Conservation (phyloP, 2,888 invertebrate genomes). For the Zaprionus bogoriensis region DNA sequence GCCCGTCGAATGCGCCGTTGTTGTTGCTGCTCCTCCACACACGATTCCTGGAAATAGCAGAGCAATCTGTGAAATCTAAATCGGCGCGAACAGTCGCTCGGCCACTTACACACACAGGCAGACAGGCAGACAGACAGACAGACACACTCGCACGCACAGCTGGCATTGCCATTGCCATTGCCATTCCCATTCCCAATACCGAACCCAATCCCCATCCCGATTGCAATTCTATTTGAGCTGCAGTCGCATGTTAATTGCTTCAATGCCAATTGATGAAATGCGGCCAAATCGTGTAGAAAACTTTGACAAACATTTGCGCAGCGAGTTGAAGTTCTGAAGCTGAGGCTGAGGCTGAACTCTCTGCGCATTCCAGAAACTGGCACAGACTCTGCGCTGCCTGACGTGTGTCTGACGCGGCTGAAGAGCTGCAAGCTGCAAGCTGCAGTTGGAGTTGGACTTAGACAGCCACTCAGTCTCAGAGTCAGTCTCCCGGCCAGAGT, state of each 20-base stretch:
- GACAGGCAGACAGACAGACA: too few relatives aligned
- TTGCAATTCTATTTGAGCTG: too few relatives aligned
- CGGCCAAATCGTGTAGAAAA: slow-evolving; percentile 77
- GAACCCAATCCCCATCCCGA: slow-evolving; percentile 22
- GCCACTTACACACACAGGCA: slow-evolving; percentile 37
- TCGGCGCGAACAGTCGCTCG: too few relatives aligned
- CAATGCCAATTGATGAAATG: slow-evolving; percentile 77
- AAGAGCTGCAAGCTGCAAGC: slow-evolving; percentile 12
- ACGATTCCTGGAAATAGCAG: slow-evolving; percentile 70
- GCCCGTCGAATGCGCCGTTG: slow-evolving; percentile 35
- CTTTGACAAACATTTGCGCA: slow-evolving; percentile 74
- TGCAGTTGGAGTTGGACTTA: slow-evolving; percentile 24
- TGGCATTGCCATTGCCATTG: slow-evolving; percentile 15
- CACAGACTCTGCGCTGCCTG: slow-evolving; percentile 44
- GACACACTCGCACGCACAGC: neutral
- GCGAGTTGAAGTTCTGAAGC: slow-evolving; percentile 26
- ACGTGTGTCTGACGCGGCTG: slow-evolving; percentile 51
- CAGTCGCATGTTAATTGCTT: slow-evolving; percentile 78
- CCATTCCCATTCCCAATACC: slow-evolving; percentile 15
- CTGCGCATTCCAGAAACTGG: slow-evolving; percentile 51
- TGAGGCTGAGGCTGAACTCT: slow-evolving; percentile 14
- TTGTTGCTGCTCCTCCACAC: slow-evolving; percentile 40
- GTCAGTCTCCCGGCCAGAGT: neutral
- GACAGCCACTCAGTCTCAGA: slow-evolving; percentile 44
- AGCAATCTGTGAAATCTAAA: slow-evolving; percentile 75